A percentile compares a stretch with the other conserved stretches of the same genome.
phyloP scores from a whole-genome alignment of 2,888 invertebrate genomes.

The Apeira syringaria region DNA sequence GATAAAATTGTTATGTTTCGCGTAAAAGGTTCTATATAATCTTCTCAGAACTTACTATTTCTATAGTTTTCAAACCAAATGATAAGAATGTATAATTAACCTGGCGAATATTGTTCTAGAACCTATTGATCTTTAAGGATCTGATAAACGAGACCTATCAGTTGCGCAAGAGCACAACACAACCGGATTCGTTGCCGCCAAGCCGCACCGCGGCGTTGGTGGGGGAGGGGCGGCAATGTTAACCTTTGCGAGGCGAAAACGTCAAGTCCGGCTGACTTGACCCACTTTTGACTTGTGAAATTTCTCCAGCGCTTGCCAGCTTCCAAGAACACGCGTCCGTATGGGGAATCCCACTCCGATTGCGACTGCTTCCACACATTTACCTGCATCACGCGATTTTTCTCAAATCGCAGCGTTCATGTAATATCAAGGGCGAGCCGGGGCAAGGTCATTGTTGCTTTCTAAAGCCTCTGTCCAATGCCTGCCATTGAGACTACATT shows the following conservation, averaged over 20 bases:
- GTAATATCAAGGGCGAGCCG: neutral
- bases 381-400: conserved; percentile 17
- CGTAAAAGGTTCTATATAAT: too few relatives aligned
- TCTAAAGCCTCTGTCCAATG: neutral
- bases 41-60: too few relatives aligned
- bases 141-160: conserved; percentile 68
- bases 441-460: neutral
- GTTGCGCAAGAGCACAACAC: conserved; percentile 61
- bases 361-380: conserved; percentile 29
- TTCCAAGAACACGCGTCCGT: conserved; percentile 66
- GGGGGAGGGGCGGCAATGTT: conserved; percentile 56
- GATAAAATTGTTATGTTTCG: too few relatives aligned
- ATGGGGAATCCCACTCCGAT: conserved; percentile 63
- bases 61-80: too few relatives aligned
- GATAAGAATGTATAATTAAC: too few relatives aligned
- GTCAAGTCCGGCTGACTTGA: conserved; percentile 80
- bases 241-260: conserved; percentile 79
- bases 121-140: conserved; percentile 69
- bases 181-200: conserved; percentile 67
- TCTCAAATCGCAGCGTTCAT: neutral
- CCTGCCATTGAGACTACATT: too few relatives aligned
- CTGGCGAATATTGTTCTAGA: conserved; percentile 41
- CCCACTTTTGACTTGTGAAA: conserved; percentile 78
- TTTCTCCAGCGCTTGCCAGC: conserved; percentile 70
- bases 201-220: conserved; percentile 38